A percentile compares a stretch with the other conserved stretches of the same genome.
Evolutionary conservation across 2,888 invertebrate genomes (phyloP).

Genomic region (Drepana falcataria): DNA sequence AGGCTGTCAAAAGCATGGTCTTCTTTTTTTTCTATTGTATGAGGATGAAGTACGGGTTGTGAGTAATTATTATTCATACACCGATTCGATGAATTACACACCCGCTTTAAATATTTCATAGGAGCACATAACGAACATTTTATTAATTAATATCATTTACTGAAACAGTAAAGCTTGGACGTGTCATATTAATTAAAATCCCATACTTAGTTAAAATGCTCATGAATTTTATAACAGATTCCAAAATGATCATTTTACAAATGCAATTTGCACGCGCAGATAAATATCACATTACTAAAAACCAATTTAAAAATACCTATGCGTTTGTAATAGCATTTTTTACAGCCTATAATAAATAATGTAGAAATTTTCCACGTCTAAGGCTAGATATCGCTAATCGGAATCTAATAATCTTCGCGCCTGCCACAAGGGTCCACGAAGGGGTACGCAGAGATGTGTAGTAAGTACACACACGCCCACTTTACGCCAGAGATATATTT

Average conservation of each 20-base stretch:
- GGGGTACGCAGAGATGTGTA: no score
- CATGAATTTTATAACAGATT: background rate
- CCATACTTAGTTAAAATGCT: slow-evolving; percentile 12
- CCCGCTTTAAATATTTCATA: background rate
- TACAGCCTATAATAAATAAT: no score
- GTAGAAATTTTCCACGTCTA: no score
- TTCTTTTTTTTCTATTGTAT: no score
- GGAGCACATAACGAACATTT: slow-evolving; percentile 12
- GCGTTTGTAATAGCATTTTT: background rate
- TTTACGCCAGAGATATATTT: no score
- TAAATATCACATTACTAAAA: background rate
- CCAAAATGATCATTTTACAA: background rate
- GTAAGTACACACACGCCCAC: no score
- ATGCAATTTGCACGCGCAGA: background rate
- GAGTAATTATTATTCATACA: no score
- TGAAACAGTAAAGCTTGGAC: slow-evolving; percentile 8
- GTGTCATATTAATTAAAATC: slow-evolving; percentile 8
- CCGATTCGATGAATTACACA: background rate
- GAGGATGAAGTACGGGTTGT: no score
- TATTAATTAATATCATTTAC: slow-evolving; percentile 21
- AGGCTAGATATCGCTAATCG: no score
- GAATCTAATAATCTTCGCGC: no score
- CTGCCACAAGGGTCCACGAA: no score
- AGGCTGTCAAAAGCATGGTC: no score
- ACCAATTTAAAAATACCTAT: background rate